Conservation (phyloP, 1,140 invertebrate genomes). For the Calycopis cecrops region DNA sequence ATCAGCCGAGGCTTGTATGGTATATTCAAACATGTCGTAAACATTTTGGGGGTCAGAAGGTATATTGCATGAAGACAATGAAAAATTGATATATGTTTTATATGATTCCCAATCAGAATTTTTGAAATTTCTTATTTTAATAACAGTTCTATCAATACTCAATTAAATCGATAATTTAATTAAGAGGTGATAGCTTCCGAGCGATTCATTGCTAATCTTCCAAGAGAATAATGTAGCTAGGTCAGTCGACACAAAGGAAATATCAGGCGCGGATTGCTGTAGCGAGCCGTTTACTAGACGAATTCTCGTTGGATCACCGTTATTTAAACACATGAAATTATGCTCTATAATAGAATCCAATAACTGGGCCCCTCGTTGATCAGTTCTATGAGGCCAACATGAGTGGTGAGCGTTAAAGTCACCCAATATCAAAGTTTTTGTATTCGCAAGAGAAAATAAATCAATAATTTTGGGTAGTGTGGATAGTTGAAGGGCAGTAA, state of each 20-base stretch:
- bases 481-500: background rate
- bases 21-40: conserved; percentile 1
- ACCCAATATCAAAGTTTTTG: conserved; percentile 2
- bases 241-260: too few relatives aligned
- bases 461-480: too few relatives aligned
- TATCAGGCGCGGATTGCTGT: too few relatives aligned
- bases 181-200: too few relatives aligned
- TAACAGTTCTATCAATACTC: too few relatives aligned
- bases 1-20: background rate
- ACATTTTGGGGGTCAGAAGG: background rate
- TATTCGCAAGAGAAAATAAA: background rate
- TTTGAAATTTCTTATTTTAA: conserved; percentile 9
- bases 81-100: background rate
- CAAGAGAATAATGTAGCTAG: too few relatives aligned
- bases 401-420: conserved; percentile 4
- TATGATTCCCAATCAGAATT: conserved; percentile 4
- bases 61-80: background rate
- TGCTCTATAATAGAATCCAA: conserved; percentile 2
- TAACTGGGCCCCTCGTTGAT: background rate
- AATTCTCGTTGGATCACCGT: too few relatives aligned
- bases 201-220: too few relatives aligned
- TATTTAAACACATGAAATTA: too few relatives aligned
- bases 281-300: too few relatives aligned
- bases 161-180: too few relatives aligned
- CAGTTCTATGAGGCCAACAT: background rate